These are phyloP conservation scores for Pangasianodon gigas DNA, from an alignment of 2,113 vertebrate species.

Conservation along the genomic window DNA sequence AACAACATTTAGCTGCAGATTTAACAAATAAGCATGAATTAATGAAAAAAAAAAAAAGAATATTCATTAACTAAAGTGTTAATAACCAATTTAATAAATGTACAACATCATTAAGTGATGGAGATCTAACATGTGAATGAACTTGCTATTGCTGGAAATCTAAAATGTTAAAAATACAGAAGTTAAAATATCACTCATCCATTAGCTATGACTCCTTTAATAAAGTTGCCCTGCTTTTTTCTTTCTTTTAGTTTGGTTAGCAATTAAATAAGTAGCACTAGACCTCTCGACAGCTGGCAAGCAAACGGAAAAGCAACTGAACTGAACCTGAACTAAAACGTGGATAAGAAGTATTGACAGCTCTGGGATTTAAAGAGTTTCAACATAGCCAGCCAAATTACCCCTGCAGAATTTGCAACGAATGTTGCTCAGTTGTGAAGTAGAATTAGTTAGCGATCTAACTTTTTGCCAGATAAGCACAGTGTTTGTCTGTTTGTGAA, in stretches of 20 bases:
- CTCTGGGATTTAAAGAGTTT: not conserved
- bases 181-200: not conserved
- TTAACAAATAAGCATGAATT: not conserved
- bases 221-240: not conserved
- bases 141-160: not conserved
- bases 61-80: not conserved
- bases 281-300: not conserved
- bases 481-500: not conserved
- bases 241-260: not conserved
- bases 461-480: not conserved
- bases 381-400: not conserved
- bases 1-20: not conserved
- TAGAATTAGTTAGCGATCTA: not conserved
- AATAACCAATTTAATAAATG: not conserved
- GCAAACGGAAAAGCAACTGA: not conserved
- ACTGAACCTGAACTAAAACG: constrained; percentile 18
- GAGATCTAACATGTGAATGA: not conserved
- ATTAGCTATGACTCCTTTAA: no score
- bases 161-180: not conserved
- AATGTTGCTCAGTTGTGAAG: not conserved
- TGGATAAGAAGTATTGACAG: not conserved
- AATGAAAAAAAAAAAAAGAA: not conserved
- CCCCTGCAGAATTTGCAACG: not conserved
- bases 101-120: not conserved
- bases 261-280: not conserved